A percentile compares a stretch with the other conserved stretches of the same genome.
Conservation (phyloP, 1,140 invertebrate genomes). For the Phthorimaea operculella region DNA sequence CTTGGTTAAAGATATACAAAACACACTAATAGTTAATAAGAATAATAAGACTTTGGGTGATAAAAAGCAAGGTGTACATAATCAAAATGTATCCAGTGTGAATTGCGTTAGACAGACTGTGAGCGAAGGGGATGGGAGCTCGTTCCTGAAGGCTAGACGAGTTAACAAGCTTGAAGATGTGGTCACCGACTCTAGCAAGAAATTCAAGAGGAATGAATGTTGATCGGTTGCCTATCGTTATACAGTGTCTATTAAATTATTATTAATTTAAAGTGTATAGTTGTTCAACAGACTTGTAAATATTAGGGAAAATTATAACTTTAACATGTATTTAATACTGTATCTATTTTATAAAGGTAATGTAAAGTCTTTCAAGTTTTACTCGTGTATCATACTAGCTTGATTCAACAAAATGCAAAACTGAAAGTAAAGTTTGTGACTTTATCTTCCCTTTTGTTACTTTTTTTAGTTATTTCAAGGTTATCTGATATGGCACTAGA, state of each 20-base stretch:
- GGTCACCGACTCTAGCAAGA: slow-evolving; percentile 54
- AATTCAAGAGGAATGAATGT: slow-evolving; percentile 63
- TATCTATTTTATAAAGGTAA: slow-evolving; percentile 60
- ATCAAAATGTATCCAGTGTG: slow-evolving; percentile 58
- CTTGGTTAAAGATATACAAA: slow-evolving; percentile 61
- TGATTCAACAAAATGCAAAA: slow-evolving; percentile 41
- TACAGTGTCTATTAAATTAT: slow-evolving; percentile 60
- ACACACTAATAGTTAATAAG: slow-evolving; percentile 59
- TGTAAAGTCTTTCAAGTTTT: slow-evolving; percentile 48
- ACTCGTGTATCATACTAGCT: slow-evolving; percentile 52
- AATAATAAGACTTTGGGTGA: slow-evolving; percentile 55
- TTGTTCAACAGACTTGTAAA: slow-evolving; percentile 57
- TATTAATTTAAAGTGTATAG: slow-evolving; percentile 57
- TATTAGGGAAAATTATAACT: slow-evolving; percentile 56
- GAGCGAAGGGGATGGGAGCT: slow-evolving; percentile 50
- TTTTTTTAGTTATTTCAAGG: slow-evolving; percentile 23
- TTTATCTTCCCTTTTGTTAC: slow-evolving; percentile 31
- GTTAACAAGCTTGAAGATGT: slow-evolving; percentile 54
- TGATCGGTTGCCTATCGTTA: slow-evolving; percentile 45
- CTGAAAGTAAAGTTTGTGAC: slow-evolving; percentile 27
- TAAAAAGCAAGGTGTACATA: slow-evolving; percentile 64
- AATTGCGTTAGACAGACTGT: slow-evolving; percentile 56
- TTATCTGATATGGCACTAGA: slow-evolving; percentile 17
- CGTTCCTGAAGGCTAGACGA: slow-evolving; percentile 54
- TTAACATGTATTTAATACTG: slow-evolving; percentile 59